phyloP scores from a whole-genome alignment of 2,797 vertebrate species.

The Catharus ustulatus region DNA sequence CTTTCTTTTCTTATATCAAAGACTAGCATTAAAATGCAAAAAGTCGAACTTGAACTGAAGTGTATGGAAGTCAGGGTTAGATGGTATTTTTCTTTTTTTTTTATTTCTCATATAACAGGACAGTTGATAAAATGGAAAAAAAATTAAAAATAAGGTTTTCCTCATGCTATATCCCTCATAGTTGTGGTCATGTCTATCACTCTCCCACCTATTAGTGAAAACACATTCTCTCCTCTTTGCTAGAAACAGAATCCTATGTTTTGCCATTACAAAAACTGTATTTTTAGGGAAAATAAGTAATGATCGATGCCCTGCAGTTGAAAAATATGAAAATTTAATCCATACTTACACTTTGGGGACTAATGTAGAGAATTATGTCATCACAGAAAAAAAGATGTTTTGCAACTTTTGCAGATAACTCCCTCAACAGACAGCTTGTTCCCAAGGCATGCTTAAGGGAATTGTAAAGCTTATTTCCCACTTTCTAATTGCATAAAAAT shows the following conservation, averaged over 20 bases:
- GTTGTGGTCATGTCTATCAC: neutral
- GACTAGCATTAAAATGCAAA: neutral
- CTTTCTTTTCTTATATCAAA: neutral
- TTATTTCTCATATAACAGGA: neutral
- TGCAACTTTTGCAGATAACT: neutral
- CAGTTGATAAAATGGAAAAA: neutral
- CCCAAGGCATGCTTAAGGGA: neutral
- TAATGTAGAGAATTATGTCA: neutral
- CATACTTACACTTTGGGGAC: neutral
- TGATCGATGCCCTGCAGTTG: neutral
- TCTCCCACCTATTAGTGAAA: neutral
- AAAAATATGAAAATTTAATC: neutral
- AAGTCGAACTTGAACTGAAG: fast-evolving
- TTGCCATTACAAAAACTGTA: neutral
- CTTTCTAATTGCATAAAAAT: neutral
- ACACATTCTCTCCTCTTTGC: neutral
- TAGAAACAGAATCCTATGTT: neutral
- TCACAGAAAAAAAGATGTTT: neutral
- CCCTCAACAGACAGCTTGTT: neutral
- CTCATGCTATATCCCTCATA: neutral
- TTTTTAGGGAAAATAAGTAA: neutral
- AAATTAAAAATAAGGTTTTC: neutral
- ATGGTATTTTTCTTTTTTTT: neutral
- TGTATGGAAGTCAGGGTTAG: neutral
- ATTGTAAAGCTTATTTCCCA: neutral